Evolutionary conservation across 2,797 vertebrate species (phyloP).

Genomic region (Gymnothorax javanicus): DNA sequence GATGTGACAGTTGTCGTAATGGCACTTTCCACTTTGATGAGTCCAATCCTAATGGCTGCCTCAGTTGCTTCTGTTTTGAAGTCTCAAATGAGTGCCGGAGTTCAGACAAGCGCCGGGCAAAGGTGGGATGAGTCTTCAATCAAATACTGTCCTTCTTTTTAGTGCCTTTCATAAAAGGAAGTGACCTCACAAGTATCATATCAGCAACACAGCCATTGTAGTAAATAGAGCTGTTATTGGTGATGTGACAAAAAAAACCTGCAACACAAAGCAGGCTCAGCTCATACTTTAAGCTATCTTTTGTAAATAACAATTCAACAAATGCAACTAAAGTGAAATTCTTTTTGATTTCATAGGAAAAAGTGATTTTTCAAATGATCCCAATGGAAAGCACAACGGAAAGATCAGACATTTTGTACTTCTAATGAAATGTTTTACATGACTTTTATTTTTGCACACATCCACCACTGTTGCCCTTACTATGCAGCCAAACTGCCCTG

Average conservation of each 20-base stretch:
- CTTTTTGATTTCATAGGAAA: neutral
- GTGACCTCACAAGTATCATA: neutral
- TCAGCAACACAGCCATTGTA: neutral
- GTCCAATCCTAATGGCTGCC: constrained; percentile 82
- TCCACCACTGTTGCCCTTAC: neutral
- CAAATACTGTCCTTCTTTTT: neutral
- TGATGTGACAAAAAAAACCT: too few relatives aligned
- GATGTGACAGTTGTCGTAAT: constrained; percentile 78
- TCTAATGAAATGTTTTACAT: neutral
- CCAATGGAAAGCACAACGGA: neutral
- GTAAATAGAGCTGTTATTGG: neutral
- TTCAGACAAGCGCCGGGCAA: constrained; percentile 77
- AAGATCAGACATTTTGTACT: too few relatives aligned
- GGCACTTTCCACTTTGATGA: constrained; percentile 86
- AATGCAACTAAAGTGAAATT: neutral
- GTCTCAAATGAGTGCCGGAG: constrained; percentile 78
- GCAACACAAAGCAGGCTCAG: too few relatives aligned
- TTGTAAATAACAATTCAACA: too few relatives aligned
- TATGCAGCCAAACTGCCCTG: neutral
- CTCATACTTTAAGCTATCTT: too few relatives aligned
- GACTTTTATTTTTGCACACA: neutral
- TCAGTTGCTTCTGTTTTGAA: constrained; percentile 89
- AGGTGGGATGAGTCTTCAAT: constrained; percentile 69
- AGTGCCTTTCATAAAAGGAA: neutral
- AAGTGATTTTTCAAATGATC: neutral